phyloP scores from a whole-genome alignment of 1,140 invertebrate genomes.

The Trichomalopsis sarcophagae region DNA sequence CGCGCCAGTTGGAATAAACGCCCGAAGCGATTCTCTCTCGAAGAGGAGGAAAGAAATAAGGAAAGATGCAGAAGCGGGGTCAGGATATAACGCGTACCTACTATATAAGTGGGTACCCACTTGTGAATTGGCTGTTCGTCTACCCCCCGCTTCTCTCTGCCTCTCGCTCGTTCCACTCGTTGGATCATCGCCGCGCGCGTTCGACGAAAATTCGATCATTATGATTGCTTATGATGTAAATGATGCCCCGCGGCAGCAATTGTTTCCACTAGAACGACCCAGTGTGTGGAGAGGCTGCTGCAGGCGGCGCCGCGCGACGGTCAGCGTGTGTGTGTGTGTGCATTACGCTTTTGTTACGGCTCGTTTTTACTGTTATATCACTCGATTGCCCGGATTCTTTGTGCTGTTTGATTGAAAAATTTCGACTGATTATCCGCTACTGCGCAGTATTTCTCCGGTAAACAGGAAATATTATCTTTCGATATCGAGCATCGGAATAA shows the following conservation, averaged over 20 bases:
- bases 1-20: constrained; percentile 35
- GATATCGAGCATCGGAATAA: not conserved
- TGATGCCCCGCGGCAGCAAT: constrained; percentile 74
- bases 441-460: not conserved
- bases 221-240: constrained; percentile 76
- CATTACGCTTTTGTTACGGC: not conserved
- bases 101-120: constrained; percentile 72
- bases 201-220: constrained; percentile 75
- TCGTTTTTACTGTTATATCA: not conserved
- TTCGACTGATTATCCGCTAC: not conserved
- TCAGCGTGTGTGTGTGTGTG: not conserved
- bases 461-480: not conserved
- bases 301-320: not conserved
- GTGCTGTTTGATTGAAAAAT: not conserved
- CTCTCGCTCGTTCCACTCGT: constrained; percentile 66
- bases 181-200: constrained; percentile 74
- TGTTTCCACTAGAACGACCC: constrained; percentile 72
- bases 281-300: not conserved
- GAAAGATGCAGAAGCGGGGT: constrained; percentile 51
- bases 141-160: constrained; percentile 48
- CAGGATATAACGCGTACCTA: constrained; percentile 57
- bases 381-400: not conserved
- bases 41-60: constrained; percentile 44
- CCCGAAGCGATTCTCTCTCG: constrained; percentile 32
- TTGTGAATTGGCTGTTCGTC: constrained; percentile 68